Base-by-base conservation (phyloP, 2,888 invertebrate species). In the Nemoura dubitans region DNA sequence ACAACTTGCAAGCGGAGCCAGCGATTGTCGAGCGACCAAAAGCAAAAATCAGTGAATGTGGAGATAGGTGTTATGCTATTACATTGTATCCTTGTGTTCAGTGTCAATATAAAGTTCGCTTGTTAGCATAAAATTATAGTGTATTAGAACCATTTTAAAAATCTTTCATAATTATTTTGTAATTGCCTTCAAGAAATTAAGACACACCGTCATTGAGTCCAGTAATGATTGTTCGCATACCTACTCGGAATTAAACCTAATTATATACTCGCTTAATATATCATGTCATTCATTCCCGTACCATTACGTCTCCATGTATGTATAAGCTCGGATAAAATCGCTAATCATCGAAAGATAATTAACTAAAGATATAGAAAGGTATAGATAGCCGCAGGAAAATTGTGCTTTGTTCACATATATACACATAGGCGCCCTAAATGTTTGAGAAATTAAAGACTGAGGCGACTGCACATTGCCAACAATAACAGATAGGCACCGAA, bases 281-380 rank as follows among this genome's bases (percentile, higher is more conserved):
- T 59, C 59, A 59, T 59, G 59, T 59, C 59, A 59, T 59, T 59
- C 59, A 59, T 59, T 59, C 59, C 3, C 59, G 59, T 59, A 59
- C 59, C 3, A 3, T 3, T 59, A 59, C 59, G 59, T 7, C 1
- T 16, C 59, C 59, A 59, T 59, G 59, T 59, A 59, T 59, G 59
- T 59, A 59, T 59, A 59, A 59, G 81, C 25, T 81, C 78, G 86
- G 80, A 80, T 86, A 43, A 77, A 78, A 86, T 86, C 81, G 80
- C 86, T 78, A 59, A 78, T 84, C 84, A 84, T 84, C 29, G 84
- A 28, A 27, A 59, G 76, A 26, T 84, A 59, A 84, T 84, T 84
- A 84, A 84, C 84, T 29, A 16, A 28, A 84, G 28, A 6, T 28
- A n/a, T 28, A 16, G 16, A n/a, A 28, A 21, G 84, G 36, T 36